Conservation (phyloP, 2,888 invertebrate genomes). For the Epinotia brunnichana region DNA sequence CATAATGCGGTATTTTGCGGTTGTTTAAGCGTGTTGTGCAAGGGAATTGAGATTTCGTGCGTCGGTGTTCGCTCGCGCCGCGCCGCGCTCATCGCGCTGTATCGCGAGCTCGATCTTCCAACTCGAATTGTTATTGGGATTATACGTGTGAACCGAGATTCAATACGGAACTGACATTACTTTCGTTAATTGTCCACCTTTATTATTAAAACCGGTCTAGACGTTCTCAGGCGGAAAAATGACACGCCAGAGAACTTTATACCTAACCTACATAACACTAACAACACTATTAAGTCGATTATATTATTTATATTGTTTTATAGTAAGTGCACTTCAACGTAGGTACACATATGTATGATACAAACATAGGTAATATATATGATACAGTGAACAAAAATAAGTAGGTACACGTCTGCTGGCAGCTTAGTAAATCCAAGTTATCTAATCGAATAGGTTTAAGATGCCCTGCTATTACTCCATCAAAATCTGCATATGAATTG, state of each 20-base stretch:
- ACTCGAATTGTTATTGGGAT: slow-evolving; percentile 73
- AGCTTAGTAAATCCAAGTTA: slow-evolving; percentile 18
- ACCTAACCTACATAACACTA: slow-evolving; percentile 22
- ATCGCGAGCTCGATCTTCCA: slow-evolving; percentile 75
- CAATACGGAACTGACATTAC: slow-evolving; percentile 70
- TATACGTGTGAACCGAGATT: slow-evolving; percentile 73
- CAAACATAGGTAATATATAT: neutral
- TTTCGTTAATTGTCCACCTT: slow-evolving; percentile 49
- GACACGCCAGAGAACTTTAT: slow-evolving; percentile 24
- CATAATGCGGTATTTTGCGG: slow-evolving; percentile 83
- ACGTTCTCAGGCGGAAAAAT: slow-evolving; percentile 35
- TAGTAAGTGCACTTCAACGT: neutral
- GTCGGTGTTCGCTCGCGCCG: slow-evolving; percentile 67
- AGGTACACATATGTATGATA: neutral
- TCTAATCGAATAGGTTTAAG: slow-evolving; percentile 28
- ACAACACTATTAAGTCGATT: slow-evolving; percentile 18
- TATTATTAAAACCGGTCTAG: slow-evolving; percentile 33
- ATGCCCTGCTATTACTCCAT: slow-evolving; percentile 26
- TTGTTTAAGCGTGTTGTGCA: slow-evolving; percentile 80
- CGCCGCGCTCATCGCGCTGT: slow-evolving; percentile 69
- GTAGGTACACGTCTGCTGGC: neutral
- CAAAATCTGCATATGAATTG: slow-evolving; percentile 40
- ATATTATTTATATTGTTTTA: slow-evolving; percentile 8
- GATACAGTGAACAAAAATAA: neutral
- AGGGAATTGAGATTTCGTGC: slow-evolving; percentile 81